These are phyloP conservation scores for human (Homo sapiens) DNA, from an alignment of 2,113 vertebrate species.

Conservation along the genomic window GRCh38 chr1:20492001-20492500, in stretches of 20 bases:
- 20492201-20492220: background rate
- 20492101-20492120: background rate
- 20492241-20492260: background rate
- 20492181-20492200: background rate
- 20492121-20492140: background rate
- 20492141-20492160: rapidly evolving
- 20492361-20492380: background rate
- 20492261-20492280: background rate
- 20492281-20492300: background rate
- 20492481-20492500: background rate
- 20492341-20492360: background rate
- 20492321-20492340: background rate
- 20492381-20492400: background rate
- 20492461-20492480: background rate
- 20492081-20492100: background rate
- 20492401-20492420: background rate
- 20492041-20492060: background rate
- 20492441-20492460: background rate
- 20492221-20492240: background rate
- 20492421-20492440: background rate
- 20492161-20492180: background rate
- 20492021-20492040: too few species aligned
- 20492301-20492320: background rate
- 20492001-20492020: background rate
- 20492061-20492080: slow-evolving; percentile 25